Evolutionary conservation across 1,140 invertebrate genomes (phyloP).

Genomic region (Branchinecta lindahli): DNA sequence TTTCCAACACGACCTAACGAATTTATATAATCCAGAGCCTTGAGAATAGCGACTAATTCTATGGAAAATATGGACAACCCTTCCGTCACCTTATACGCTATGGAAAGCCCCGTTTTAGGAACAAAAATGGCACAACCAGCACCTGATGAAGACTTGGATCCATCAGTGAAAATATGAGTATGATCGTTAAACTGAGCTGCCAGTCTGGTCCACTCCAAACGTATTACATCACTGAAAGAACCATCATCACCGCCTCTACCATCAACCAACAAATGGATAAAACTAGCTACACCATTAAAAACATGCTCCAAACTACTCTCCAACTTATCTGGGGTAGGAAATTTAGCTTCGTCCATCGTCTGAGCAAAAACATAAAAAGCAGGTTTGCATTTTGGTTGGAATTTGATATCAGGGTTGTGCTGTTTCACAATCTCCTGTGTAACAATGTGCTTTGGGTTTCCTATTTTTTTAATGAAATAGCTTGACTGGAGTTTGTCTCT

Average conservation of each 20-base stretch:
- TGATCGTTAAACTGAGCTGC: neutral
- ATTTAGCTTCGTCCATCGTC: neutral
- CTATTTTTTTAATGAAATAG: slow-evolving; percentile 2
- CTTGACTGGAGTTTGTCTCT: neutral
- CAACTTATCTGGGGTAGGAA: neutral
- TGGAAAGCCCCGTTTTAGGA: neutral
- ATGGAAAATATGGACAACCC: neutral
- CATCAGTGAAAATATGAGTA: too few relatives aligned
- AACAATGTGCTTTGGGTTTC: neutral
- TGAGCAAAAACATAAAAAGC: neutral
- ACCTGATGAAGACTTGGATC: too few relatives aligned
- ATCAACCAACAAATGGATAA: neutral
- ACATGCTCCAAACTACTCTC: neutral
- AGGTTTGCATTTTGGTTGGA: neutral
- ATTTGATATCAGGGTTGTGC: neutral
- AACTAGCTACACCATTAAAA: neutral
- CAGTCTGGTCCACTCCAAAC: neutral
- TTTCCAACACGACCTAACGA: neutral
- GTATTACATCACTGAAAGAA: neutral
- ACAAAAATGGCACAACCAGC: too few relatives aligned
- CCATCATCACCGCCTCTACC: neutral
- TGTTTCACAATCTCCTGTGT: neutral
- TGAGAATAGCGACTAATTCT: neutral
- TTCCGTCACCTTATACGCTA: neutral
- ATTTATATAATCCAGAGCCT: neutral